phyloP scores from a whole-genome alignment of 2,888 invertebrate species.

The Patella caerulea region DNA sequence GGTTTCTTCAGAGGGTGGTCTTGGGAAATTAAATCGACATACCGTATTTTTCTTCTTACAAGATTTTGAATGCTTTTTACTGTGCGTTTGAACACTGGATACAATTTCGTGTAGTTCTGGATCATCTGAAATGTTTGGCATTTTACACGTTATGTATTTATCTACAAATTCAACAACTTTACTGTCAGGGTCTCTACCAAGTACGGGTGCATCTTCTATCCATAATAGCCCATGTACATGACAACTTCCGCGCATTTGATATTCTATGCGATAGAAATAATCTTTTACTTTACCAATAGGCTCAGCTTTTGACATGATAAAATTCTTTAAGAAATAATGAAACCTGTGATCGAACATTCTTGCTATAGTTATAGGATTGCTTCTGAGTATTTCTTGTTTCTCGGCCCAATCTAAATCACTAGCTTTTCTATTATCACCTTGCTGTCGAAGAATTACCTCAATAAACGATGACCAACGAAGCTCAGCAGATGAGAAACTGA shows the following conservation, averaged over 20 bases:
- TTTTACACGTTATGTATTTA: conserved; percentile 28
- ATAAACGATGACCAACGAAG: conserved; percentile 26
- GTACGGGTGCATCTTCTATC: conserved; percentile 38
- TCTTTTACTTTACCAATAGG: conserved; percentile 41
- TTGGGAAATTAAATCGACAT: conserved; percentile 32
- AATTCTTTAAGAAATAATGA: conserved; percentile 32
- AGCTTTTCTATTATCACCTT: conserved; percentile 10
- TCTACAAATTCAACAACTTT: conserved; percentile 33
- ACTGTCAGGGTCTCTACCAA: conserved; percentile 33
- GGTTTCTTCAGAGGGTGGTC: neutral
- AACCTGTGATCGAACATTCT: conserved; percentile 46
- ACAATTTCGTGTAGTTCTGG: conserved; percentile 23
- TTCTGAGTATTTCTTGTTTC: conserved; percentile 19
- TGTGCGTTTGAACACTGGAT: conserved; percentile 26
- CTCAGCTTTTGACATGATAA: conserved; percentile 23
- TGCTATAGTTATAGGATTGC: conserved; percentile 47
- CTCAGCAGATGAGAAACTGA: conserved; percentile 37
- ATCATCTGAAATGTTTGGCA: conserved; percentile 28
- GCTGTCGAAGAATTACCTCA: conserved; percentile 17
- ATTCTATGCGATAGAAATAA: conserved; percentile 44
- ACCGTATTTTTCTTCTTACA: conserved; percentile 31
- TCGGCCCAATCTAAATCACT: conserved; percentile 20
- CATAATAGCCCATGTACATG: conserved; percentile 45
- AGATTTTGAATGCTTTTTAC: conserved; percentile 28
- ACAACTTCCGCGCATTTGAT: conserved; percentile 45